Conservation (phyloP, 2,113 vertebrate species). For the Noturus placidus region DNA sequence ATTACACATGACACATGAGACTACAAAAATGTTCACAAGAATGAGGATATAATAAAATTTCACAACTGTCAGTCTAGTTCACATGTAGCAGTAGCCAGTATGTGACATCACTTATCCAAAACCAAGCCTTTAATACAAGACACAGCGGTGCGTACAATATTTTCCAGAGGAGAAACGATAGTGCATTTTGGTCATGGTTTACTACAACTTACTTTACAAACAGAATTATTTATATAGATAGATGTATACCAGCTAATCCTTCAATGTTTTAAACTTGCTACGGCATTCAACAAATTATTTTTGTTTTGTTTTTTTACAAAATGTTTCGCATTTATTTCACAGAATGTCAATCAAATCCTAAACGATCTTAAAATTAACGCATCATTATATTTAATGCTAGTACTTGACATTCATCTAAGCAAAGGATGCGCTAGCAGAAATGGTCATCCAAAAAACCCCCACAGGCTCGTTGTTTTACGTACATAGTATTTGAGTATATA, state of each 20-base stretch:
- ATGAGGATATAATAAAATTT: conserved; percentile 10
- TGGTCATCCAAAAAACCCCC: not conserved
- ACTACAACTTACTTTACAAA: not conserved
- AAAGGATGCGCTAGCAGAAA: not conserved
- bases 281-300: not conserved
- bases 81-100: not conserved
- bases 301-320: not conserved
- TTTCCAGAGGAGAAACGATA: not conserved
- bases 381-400: conserved; percentile 32
- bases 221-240: not conserved
- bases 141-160: not conserved
- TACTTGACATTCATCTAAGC: not conserved
- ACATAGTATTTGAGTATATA: not conserved
- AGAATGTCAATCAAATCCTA: not conserved
- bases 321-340: not conserved
- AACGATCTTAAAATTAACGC: not conserved
- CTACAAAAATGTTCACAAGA: not conserved
- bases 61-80: not conserved
- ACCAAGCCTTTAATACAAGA: conserved; percentile 15
- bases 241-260: not conserved
- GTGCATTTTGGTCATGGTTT: not conserved
- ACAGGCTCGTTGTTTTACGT: not conserved
- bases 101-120: conserved; percentile 7
- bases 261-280: conserved; percentile 5
- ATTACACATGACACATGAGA: not conserved